These are phyloP conservation scores for Notospermus geniculatus DNA, from an alignment of 1,140 invertebrate species.

Conservation along the genomic window DNA sequence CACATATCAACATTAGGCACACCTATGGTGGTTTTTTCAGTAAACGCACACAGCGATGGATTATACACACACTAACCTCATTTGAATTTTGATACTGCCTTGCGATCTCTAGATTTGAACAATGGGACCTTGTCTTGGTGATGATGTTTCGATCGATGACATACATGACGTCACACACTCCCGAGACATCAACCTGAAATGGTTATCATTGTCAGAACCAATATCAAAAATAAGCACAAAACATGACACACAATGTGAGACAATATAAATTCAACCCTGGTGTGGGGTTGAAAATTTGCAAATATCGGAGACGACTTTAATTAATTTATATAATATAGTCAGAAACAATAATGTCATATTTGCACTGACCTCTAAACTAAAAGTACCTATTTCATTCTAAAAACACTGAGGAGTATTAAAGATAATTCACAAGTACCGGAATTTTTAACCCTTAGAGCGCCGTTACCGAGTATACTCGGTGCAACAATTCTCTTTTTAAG, in stretches of 20 bases:
- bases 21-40: too few relatives aligned
- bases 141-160: slow-evolving; percentile 27
- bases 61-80: too few relatives aligned
- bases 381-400: background rate
- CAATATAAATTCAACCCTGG: background rate
- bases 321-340: background rate
- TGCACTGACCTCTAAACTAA: background rate
- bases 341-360: background rate
- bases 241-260: background rate
- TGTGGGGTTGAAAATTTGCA: background rate
- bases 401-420: background rate
- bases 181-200: slow-evolving; percentile 48
- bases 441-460: too few relatives aligned
- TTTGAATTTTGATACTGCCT: slow-evolving; percentile 41
- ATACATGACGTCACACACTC: slow-evolving; percentile 43
- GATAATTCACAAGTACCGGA: background rate
- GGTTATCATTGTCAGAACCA: slow-evolving; percentile 6
- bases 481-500: too few relatives aligned
- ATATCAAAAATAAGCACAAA: background rate
- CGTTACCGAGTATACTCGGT: too few relatives aligned
- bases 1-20: too few relatives aligned
- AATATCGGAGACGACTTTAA: too few relatives aligned
- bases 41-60: too few relatives aligned
- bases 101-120: slow-evolving; percentile 45
- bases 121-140: slow-evolving; percentile 41